Evolutionary conservation across 2,113 vertebrate genomes (phyloP), one percentile per base, ranked within the genome.

Genomic region (Cheirogaleus medius): DNA sequence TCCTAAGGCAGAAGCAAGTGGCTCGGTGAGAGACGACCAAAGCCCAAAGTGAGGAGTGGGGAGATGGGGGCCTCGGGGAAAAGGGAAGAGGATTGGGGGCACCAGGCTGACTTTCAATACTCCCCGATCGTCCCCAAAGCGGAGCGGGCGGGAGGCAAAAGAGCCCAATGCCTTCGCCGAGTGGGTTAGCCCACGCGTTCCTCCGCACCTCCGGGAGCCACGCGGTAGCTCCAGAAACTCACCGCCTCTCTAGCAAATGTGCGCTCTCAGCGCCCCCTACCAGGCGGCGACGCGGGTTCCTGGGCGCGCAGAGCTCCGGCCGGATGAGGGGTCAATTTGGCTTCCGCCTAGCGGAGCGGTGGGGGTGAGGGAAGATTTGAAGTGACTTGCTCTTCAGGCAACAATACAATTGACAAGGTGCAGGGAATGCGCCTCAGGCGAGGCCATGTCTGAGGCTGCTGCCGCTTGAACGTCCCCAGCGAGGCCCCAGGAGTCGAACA

Each of bases 1-100:
- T 97, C 98, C 99, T 99, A 96, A 92, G 98, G 97, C 97, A 98
- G 96, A 98, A 90, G 98, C 96, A 97, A 91, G 94, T n/a, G 84
- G 74, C 32, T 95, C 17, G 23, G 20, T 42, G 47, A 69, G 64
- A 89, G 54, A 89, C 18, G 32, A 86, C 18, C 7, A 8, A 86
- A 90, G 15, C 78, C 90, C 20, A 74, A 64, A 93, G 20, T 42
- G 6, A 25, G 21, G 34, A 77, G 14, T 80, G 6, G 25, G 54
- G 25, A 29, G 66, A 8, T 7, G 44, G 9, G 37, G 39, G 12
- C 21, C 0, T 80, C 52, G 1, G 68, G 17, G 60, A 68, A 84
- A 27, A 64, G 17, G 17, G 58, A 64, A 47, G 13, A 90, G 42
- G 13, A 37, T 34, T 68, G 13, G n/a, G 47, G 34, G 25, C n/a